Conservation (phyloP, 2,888 invertebrate species). For the Nowickia ferox region DNA sequence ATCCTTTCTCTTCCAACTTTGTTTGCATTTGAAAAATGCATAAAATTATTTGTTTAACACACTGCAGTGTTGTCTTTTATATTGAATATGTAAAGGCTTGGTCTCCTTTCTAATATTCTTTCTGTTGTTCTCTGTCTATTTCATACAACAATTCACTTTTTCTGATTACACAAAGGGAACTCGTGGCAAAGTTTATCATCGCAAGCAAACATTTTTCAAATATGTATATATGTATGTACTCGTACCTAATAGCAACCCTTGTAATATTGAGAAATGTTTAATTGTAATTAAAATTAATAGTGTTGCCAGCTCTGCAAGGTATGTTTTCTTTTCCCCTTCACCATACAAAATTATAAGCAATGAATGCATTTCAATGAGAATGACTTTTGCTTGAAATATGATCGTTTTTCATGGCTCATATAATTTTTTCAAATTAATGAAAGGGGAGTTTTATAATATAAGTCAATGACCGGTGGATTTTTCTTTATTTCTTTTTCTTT, state of each 20-base stretch:
- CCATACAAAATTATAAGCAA: not conserved
- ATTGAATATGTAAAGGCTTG: conserved; percentile 46
- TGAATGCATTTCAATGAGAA: not conserved
- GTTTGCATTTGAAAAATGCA: conserved; percentile 31
- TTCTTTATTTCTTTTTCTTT: not conserved
- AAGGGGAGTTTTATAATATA: conserved; percentile 28
- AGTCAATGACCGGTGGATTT: conserved; percentile 62
- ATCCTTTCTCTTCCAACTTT: not conserved
- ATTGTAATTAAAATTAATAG: not conserved
- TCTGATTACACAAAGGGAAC: conserved; percentile 41
- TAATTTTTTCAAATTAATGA: conserved; percentile 40
- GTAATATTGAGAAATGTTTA: conserved; percentile 1
- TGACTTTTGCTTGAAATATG: conserved; percentile 62
- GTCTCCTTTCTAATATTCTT: not conserved
- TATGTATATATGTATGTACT: too few species aligned
- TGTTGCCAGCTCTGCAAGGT: conserved; percentile 28
- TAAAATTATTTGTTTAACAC: conserved; percentile 53
- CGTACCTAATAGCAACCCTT: conserved; percentile 6
- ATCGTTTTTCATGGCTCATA: conserved; percentile 63
- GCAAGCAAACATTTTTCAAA: conserved; percentile 38
- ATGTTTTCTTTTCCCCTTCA: not conserved
- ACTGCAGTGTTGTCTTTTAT: conserved; percentile 29
- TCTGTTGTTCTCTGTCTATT: conserved; percentile 6
- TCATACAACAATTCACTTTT: conserved; percentile 52
- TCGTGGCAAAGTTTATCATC: not conserved